phyloP scores from a whole-genome alignment of 1,140 invertebrate genomes.

The Planococcus citri region DNA sequence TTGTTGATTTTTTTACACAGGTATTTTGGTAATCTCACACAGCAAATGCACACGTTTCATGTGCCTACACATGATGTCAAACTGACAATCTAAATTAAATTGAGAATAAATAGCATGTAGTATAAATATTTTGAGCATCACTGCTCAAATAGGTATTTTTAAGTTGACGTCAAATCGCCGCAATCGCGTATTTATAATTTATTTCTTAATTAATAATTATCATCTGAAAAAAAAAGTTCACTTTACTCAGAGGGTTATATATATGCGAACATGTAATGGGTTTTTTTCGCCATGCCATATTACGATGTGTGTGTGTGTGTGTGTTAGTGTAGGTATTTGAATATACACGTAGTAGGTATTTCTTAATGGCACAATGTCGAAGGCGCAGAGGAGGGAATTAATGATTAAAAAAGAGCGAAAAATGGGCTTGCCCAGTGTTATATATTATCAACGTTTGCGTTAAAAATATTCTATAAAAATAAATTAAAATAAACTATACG shows the following conservation, averaged over 20 bases:
- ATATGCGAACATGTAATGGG: background rate
- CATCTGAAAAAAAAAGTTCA: background rate
- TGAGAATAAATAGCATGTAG: too few species aligned
- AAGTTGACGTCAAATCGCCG: slow-evolving; percentile 1
- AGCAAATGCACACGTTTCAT: too few species aligned
- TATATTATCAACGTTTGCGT: background rate
- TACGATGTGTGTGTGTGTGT: too few species aligned
- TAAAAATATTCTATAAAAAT: background rate
- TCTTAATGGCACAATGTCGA: background rate
- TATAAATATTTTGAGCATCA: background rate
- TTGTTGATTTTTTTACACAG: too few species aligned
- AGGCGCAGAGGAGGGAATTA: background rate
- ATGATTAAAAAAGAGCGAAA: background rate
- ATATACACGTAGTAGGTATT: too few species aligned
- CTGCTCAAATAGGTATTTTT: background rate
- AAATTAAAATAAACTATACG: background rate
- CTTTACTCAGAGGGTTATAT: background rate
- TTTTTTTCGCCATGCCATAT: too few species aligned
- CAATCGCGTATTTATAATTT: slow-evolving; percentile 2
- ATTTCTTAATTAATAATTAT: slow-evolving; percentile 9
- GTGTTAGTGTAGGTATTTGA: too few species aligned
- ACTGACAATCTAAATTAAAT: too few species aligned
- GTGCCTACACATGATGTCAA: too few species aligned
- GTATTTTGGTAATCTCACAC: too few species aligned
- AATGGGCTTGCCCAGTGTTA: background rate